Conservation (phyloP, 2,797 vertebrate species). For the Myoxocephalus aenaeus region DNA sequence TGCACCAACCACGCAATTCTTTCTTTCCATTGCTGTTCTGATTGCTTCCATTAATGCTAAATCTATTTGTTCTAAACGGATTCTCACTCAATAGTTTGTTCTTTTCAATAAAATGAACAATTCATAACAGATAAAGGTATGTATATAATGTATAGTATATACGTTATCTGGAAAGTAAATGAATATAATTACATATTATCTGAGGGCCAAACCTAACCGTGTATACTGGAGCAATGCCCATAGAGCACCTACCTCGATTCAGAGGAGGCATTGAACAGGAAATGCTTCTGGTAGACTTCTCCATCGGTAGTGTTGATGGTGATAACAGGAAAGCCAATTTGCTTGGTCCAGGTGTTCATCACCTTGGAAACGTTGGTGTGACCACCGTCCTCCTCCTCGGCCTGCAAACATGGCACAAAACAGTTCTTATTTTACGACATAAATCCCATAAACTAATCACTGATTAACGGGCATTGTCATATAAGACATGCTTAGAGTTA, state of each 20-base stretch:
- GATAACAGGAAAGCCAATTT: conserved; percentile 83
- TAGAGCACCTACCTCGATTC: conserved; percentile 57
- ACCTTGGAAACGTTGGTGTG: conserved; percentile 51
- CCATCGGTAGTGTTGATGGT: conserved; percentile 82
- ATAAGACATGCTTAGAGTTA: background rate
- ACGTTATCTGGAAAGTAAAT: background rate
- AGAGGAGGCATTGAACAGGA: conserved; percentile 70
- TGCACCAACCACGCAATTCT: background rate
- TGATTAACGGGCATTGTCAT: no score
- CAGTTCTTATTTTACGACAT: background rate
- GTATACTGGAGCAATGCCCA: background rate
- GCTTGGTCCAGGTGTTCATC: conserved; percentile 80
- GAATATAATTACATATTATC: background rate
- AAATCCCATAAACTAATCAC: background rate
- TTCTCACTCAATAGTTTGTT: background rate
- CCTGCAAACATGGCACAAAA: conserved; percentile 45
- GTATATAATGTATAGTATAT: background rate
- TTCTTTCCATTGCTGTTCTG: background rate
- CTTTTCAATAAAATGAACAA: no score
- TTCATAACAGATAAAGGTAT: no score
- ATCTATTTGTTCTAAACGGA: background rate
- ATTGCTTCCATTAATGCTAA: background rate
- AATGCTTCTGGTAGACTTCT: conserved; percentile 76
- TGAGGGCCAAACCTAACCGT: background rate
- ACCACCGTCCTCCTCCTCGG: fast-evolving